Evolutionary conservation across 2,888 invertebrate species (phyloP).

Genomic region (Plebejus anna): DNA sequence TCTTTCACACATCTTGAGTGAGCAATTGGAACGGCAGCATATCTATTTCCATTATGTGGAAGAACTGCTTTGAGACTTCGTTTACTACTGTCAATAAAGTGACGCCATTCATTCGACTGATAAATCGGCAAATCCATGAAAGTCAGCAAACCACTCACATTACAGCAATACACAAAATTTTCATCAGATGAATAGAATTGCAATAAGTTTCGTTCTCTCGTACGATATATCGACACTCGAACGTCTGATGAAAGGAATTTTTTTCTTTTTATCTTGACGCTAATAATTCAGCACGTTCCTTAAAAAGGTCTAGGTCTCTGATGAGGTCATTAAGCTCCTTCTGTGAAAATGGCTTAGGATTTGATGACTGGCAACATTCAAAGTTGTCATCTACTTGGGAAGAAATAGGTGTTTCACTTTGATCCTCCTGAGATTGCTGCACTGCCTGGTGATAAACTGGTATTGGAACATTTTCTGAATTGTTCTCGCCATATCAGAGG

Average conservation of each 20-base stretch:
- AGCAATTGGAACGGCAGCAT: background rate
- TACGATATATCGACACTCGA: background rate
- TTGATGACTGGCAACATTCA: background rate
- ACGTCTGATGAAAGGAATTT: background rate
- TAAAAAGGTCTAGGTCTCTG: background rate
- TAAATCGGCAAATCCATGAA: too few relatives aligned
- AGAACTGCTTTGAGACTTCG: conserved; percentile 7
- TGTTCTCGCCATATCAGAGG: too few relatives aligned
- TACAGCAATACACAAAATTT: too few relatives aligned
- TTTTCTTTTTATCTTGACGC: background rate
- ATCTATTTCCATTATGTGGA: conserved; percentile 14
- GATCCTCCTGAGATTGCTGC: too few relatives aligned
- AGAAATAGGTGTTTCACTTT: too few relatives aligned
- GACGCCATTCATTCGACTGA: background rate
- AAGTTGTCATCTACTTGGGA: too few relatives aligned
- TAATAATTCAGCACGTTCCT: background rate
- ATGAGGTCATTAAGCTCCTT: conserved; percentile 3
- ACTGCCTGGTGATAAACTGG: too few relatives aligned
- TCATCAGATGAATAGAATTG: too few relatives aligned
- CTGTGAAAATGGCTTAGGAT: background rate
- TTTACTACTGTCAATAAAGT: conserved; percentile 16
- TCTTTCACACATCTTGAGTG: conserved; percentile 20
- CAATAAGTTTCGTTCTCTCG: too few relatives aligned
- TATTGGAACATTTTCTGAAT: too few relatives aligned
- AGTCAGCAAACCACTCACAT: too few relatives aligned